A percentile compares a stretch with the other conserved stretches of the same genome.
Conservation (phyloP, 2,113 vertebrate genomes). For the Anoplopoma fimbria region DNA sequence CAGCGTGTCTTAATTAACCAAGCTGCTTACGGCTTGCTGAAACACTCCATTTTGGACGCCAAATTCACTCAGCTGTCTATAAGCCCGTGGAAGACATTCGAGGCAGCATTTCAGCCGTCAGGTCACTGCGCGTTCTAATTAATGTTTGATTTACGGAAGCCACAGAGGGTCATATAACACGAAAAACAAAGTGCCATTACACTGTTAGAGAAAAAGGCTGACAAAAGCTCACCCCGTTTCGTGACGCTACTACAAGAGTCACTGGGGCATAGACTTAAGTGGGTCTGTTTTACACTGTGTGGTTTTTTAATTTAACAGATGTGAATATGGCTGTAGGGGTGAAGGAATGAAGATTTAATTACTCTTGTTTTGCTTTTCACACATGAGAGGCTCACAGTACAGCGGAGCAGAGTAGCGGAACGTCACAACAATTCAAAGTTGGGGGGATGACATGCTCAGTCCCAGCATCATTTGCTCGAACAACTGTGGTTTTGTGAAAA, state of each 20-base stretch:
- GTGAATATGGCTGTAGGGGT: conserved; percentile 52
- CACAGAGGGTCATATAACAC: conserved; percentile 77
- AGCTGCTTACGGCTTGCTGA: conserved; percentile 85
- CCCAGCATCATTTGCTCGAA: background rate
- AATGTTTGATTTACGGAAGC: conserved; percentile 87
- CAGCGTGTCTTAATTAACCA: conserved; percentile 89
- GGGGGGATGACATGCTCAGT: conserved; percentile 4
- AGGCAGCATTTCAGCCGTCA: conserved; percentile 88
- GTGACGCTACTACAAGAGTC: conserved; percentile 39
- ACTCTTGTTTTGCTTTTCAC: conserved; percentile 73
- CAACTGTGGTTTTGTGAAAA: conserved; percentile 1
- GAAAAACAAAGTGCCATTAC: conserved; percentile 69
- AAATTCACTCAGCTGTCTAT: conserved; percentile 87
- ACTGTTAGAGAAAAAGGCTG: conserved; percentile 20
- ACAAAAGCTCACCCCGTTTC: conserved; percentile 23
- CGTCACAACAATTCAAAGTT: conserved; percentile 57
- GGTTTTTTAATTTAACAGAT: conserved; percentile 68
- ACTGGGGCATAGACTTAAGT: conserved; percentile 57
- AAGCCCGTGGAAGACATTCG: conserved; percentile 87
- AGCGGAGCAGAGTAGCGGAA: conserved; percentile 43
- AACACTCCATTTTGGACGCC: conserved; percentile 85
- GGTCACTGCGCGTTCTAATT: conserved; percentile 90
- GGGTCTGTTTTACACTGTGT: conserved; percentile 66
- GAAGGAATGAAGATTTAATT: conserved; percentile 77
- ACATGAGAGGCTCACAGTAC: conserved; percentile 52